These are phyloP conservation scores for Acanthurus leucopareius DNA, from an alignment of 2,797 vertebrate species.

Conservation along the genomic window DNA sequence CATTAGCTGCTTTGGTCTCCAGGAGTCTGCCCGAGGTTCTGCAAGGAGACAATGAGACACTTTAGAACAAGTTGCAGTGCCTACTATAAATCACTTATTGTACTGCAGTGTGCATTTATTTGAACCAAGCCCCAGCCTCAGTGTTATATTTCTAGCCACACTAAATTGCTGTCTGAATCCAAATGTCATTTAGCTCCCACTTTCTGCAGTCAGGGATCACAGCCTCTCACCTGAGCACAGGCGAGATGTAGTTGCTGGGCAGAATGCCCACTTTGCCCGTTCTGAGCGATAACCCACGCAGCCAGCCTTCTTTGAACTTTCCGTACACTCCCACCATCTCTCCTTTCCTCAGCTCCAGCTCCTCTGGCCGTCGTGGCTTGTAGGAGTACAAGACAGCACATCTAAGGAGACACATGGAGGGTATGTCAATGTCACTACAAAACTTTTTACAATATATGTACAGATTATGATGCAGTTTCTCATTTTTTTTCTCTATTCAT, in stretches of 20 bases:
- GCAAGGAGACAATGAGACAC: conserved; percentile 49
- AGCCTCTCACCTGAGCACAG: conserved; percentile 91
- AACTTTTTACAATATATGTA: not conserved
- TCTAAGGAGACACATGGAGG: conserved; percentile 75
- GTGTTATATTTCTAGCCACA: conserved; percentile 27
- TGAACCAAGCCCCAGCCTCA: conserved; percentile 5
- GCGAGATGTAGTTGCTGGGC: conserved; percentile 92
- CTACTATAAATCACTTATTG: not conserved
- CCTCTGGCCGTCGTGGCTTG: conserved; percentile 86
- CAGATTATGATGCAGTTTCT: conserved; percentile 6
- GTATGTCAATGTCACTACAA: not conserved
- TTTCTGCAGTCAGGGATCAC: conserved; percentile 27
- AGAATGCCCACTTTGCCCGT: conserved; percentile 94
- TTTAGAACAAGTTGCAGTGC: conserved; percentile 11
- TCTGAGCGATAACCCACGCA: conserved; percentile 92
- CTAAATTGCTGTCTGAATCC: conserved; percentile 34
- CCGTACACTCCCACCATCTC: conserved; percentile 95
- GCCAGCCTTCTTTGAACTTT: conserved; percentile 93
- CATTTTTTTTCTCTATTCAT: conserved; percentile 6
- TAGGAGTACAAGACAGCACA: conserved; percentile 93
- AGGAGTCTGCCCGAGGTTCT: conserved; percentile 91
- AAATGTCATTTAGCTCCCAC: conserved; percentile 53
- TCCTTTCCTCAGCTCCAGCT: conserved; percentile 94
- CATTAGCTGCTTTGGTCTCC: conserved; percentile 86
- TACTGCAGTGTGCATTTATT: conserved; percentile 14